Evolutionary conservation across 2,888 invertebrate species (phyloP), one percentile per base, ranked within the genome.

Genomic region (Athrips mouffetella): DNA sequence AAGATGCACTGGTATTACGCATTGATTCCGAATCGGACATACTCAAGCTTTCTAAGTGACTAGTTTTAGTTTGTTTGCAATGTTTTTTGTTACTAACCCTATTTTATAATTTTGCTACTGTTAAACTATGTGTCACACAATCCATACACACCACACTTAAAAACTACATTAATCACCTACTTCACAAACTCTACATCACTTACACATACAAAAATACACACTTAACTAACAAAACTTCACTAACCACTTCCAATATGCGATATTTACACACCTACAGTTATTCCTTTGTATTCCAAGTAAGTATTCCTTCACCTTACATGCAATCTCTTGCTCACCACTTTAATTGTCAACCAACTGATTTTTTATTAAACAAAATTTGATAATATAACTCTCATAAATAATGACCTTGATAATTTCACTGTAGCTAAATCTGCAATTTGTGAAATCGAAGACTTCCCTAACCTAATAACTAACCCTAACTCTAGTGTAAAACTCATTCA

Each of bases 401-500:
- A 37, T 10, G 35, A 48, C 16, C 10, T 48, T 1, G 48, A 48
- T 48, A 16, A 27, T 8, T 33, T 42, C 37, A n/a, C 11, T 1
- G 29, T 44, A 25, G 48, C 48, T 5, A 21, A 42, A 15, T 48
- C 48, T 6, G 25, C 33, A 2, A 25, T n/a, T 2, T 48, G 48
- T 20, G 20, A 35, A 13, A 48, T 48, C 13, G 48, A 48, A 11
- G 40, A 47, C 3, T 47, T 30, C 16, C 40, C 30, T 4, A 41
- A 27, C 11, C 15, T 47, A 20, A 44, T 48, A 13, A 48, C 42
- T 13, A 23, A 42, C 8, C 18, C 48, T 10, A 37, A 10, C 5
- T 8, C 18, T 16, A 29, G 29, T 18, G 15, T 33, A 21, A 48
- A 48, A 44, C 42, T 48, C 10, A 18, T 48, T 15, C 48, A 48